Percentiles rank a stretch among this genome's conserved stretches.
Conservation (phyloP, 2,888 invertebrate genomes). For the Drosophila falleni region DNA sequence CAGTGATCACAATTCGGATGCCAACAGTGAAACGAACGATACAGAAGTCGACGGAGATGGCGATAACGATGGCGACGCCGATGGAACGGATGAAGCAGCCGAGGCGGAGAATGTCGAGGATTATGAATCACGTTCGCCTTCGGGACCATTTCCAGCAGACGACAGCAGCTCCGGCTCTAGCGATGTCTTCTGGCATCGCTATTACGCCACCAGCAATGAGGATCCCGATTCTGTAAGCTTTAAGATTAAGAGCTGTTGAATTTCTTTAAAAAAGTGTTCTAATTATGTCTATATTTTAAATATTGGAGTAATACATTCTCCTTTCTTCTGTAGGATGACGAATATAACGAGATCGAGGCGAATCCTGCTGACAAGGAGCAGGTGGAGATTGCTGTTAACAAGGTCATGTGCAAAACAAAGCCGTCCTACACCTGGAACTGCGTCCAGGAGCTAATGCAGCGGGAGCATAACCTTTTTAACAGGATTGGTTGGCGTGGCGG, state of each 20-base stretch:
- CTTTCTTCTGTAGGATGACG: conserved; percentile 32
- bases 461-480: conserved; percentile 76
- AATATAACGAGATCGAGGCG: conserved; percentile 33
- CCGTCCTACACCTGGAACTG: conserved; percentile 80
- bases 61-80: conserved; percentile 17
- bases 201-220: conserved; percentile 28
- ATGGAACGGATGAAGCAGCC: conserved; percentile 6
- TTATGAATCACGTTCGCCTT: conserved; percentile 28
- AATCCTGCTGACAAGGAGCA: conserved; percentile 30
- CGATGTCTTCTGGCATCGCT: conserved; percentile 24
- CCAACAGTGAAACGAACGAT: conserved; percentile 18
- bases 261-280: no score
- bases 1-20: neutral
- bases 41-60: conserved; percentile 21
- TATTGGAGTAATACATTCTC: no score
- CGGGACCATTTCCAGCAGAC: conserved; percentile 1
- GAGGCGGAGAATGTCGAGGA: neutral
- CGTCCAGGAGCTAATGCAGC: conserved; percentile 73
- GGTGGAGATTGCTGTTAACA: conserved; percentile 51
- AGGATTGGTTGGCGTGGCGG: conserved; percentile 75
- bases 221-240: conserved; percentile 50
- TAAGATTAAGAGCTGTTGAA: no score
- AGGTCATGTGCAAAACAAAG: conserved; percentile 76
- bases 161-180: conserved; percentile 32
- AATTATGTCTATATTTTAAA: no score